phyloP scores from a whole-genome alignment of 2,888 invertebrate genomes.

The Hirtodrosophila alboralis region DNA sequence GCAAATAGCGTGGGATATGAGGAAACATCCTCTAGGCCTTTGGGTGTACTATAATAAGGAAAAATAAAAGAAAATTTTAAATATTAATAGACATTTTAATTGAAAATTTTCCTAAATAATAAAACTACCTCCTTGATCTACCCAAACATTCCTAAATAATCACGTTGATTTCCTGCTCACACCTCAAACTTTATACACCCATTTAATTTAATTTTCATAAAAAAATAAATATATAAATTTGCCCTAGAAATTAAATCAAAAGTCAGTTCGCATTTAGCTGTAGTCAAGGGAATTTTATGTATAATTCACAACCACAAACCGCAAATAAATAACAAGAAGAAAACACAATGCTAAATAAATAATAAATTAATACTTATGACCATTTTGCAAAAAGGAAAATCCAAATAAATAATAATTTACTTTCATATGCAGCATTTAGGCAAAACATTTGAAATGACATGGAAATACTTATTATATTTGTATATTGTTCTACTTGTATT shows the following conservation, averaged over 20 bases:
- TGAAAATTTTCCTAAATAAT: background rate
- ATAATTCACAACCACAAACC: conserved; percentile 45
- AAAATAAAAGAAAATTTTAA: background rate
- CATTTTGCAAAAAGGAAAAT: conserved; percentile 47
- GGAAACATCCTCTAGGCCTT: conserved; percentile 92
- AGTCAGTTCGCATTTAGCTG: conserved; percentile 14
- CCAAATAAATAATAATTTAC: conserved; percentile 76
- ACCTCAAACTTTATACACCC: conserved; percentile 21
- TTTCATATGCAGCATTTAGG: conserved; percentile 54
- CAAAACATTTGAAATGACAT: conserved; percentile 60
- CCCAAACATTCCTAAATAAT: too few species aligned
- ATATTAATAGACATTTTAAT: background rate
- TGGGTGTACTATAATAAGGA: conserved; percentile 87
- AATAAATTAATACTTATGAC: conserved; percentile 59
- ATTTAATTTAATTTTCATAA: conserved; percentile 33
- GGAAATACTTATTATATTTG: conserved; percentile 22
- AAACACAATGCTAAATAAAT: conserved; percentile 63
- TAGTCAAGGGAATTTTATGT: conserved; percentile 31
- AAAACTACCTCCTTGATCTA: too few species aligned
- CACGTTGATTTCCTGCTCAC: background rate
- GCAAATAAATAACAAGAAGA: conserved; percentile 42
- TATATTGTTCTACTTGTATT: too few species aligned
- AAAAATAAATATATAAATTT: conserved; percentile 19
- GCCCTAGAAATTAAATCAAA: conserved; percentile 33
- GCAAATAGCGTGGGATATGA: conserved; percentile 91